Base-by-base conservation (phyloP, 2,113 vertebrate species). In the Macheiramphus alcinus region DNA sequence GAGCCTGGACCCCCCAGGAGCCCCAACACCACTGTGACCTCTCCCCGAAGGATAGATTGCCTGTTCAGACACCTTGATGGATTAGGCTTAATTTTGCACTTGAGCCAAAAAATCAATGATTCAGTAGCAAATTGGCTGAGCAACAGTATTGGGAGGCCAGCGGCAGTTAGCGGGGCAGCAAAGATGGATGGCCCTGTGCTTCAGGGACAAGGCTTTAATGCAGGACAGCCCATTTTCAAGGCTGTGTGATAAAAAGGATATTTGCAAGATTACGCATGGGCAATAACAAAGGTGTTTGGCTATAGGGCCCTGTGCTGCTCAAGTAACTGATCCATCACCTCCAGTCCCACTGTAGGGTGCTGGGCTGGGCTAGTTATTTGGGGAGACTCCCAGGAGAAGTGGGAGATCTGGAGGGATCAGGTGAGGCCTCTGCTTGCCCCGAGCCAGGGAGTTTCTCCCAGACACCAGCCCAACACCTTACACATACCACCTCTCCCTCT, bases 21-120 rank as follows among this genome's bases (percentile, higher is more conserved):
- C 20, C 19, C 20, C n/a, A 40, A 7, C 58, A 22, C 18, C 22
- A 8, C 80, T 18, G 3, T 16, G 48, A 34, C 13, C 55, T 48
- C 65, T 80, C 81, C 45, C 83, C 6, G 0, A 50, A 55, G 42
- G 63, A 86, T 63, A 83, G 75, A 73, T 90, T 73, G 16, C 47
- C 43, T 56, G 38, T 90, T 80, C 34, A 26, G 63, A 88, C 26
- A 1, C n/a, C 82, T 29, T 80, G 83, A 72, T 68, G 53, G 94
- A 80, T 81, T 40, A 9, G 70, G 45, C 29, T 76, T 67, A 86
- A 50, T 80, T 90, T 85, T 79, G 79, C 84, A 55, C 73, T 86
- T 38, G 53, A 81, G 86, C 65, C 86, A 71, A 43, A 75, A 81
- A 93, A 91, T 72, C 68, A 45, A 53, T 34, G 88, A 91, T 80